phyloP scores from a whole-genome alignment of 2,113 vertebrate genomes.

The Donacobius atricapilla region DNA sequence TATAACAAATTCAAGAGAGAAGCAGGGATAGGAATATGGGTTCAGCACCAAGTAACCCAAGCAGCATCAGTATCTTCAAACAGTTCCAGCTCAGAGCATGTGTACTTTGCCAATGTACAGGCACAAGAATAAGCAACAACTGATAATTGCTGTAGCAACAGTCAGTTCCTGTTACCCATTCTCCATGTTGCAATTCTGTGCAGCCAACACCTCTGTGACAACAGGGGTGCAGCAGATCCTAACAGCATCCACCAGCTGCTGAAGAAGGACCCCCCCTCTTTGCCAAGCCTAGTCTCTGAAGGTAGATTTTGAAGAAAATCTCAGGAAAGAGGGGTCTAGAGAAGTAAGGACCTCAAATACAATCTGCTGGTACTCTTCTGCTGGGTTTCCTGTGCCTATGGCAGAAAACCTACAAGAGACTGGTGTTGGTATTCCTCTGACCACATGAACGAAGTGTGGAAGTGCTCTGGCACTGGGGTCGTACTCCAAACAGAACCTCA shows the following conservation, averaged over 20 bases:
- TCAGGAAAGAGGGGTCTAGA: neutral
- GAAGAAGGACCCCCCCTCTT: neutral
- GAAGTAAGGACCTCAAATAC: neutral
- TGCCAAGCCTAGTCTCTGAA: neutral
- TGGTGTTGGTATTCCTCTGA: neutral
- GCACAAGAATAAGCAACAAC: rapidly evolving
- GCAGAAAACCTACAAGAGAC: neutral
- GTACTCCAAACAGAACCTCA: neutral
- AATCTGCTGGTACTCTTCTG: neutral
- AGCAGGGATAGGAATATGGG: neutral
- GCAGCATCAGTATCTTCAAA: neutral
- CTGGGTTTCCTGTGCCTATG: neutral
- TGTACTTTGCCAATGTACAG: neutral
- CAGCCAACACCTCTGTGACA: neutral
- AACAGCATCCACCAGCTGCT: neutral
- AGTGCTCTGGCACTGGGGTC: neutral
- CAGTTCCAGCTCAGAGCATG: neutral
- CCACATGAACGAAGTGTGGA: rapidly evolving
- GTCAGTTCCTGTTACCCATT: neutral
- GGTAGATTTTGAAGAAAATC: neutral
- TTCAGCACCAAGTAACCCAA: neutral
- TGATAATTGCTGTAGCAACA: neutral
- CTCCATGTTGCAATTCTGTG: neutral
- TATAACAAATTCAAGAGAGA: neutral
- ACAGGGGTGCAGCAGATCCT: neutral